Evolutionary conservation across 2,888 invertebrate species (phyloP), one percentile per base, ranked within the genome.

Genomic region (Plemyria rubiginata): DNA sequence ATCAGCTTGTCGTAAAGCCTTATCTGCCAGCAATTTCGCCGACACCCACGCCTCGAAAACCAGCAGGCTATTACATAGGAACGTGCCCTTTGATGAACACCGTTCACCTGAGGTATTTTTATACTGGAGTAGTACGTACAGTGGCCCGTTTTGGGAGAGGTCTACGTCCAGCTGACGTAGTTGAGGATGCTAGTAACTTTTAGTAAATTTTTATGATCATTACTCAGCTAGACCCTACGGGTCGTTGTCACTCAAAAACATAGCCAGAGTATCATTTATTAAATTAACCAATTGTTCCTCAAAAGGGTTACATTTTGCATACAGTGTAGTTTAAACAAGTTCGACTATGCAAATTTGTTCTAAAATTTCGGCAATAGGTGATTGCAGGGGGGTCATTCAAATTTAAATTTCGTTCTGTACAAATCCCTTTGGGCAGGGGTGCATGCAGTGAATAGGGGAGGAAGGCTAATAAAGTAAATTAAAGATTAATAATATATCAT

Each of bases 401-500:
- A 88, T 92, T 92, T 92, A 91, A 92, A 92, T 88, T 90, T 89
- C 87, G 84, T 85, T 89, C 86, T 85, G 78, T 76, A 70, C 80
- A 82, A 86, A 84, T 87, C 92, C 90, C 90, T 65, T n/a, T 87
- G 82, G 45, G 88, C 62, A 50, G 80, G 85, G 88, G 85, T 78
- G 82, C 76, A 74, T 74, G 74, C 72, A 74, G 67, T 70, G 72
- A 73, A 78, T 79, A 80, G 88, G 90, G 92, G 87, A 85, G 84
- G 74, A 79, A 78, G 79, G 87, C 87, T 91, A 90, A 92, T 92
- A 91, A 92, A 92, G 90, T 86, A 92, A 92, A 92, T 92, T 92
- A 92, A 91, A 92, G 88, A 92, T 92, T 92, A 92, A 92, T 92
- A 92, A 90, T 91, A 89, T 81, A 92, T 91, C 87, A 86, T 87